Base-by-base conservation (phyloP, 2,888 invertebrate genomes). In the Papilio elwesi region DNA sequence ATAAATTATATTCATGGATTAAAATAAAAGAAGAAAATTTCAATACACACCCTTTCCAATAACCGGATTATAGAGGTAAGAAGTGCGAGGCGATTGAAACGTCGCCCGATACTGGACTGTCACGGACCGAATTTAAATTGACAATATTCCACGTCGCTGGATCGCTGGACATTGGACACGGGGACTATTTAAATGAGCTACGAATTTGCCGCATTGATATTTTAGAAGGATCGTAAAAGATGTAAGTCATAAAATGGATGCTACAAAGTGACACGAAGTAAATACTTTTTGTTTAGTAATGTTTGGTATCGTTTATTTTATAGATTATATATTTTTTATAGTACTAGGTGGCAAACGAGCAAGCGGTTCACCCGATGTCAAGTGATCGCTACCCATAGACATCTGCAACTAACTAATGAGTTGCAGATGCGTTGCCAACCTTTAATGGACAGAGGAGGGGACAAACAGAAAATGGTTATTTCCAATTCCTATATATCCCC, bases 71-170 rank as follows among this genome's bases (percentile, higher is more conserved):
- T 82, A 85, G 84, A 83, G 85, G 87, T 79, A 81, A 78, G 79
- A 78, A 81, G 79, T 74, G 74, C 81, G 84, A 86, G 88, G 88
- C 90, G 90, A 92, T 92, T 93, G 93, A 92, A 92, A 93, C 87
- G 85, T 86, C 87, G 78, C 80, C 78, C 80, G 76, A 81, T 79
- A 80, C 80, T 82, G 88, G 88, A 88, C 86, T 80, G 87, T 87
- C 87, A 86, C 85, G 85, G 80, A 82, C 84, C 82, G 88, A 92
- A 92, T 93, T 92, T 91, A 92, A 92, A 93, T 91, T 90, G 86
- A 88, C 83, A 84, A 81, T 83, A 84, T 88, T 87, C 83, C 84
- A 80, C 84, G 73, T 73, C 80, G 76, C 68, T 76, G 78, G 78
- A 78, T 83, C 86, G 86, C 78, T 89, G 91, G 88, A 79, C 90